Conservation (phyloP, 2,797 vertebrate genomes). For the Eleutherodactylus coqui region DNA sequence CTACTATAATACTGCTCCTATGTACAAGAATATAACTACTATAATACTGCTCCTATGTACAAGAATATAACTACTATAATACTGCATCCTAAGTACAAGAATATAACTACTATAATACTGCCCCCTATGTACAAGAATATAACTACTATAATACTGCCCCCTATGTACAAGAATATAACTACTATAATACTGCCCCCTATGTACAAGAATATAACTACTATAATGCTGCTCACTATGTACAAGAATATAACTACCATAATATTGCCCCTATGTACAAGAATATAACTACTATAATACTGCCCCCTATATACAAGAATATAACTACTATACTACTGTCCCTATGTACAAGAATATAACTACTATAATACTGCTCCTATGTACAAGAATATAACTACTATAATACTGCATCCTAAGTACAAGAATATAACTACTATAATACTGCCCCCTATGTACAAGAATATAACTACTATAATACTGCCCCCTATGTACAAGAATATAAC, state of each 20-base stretch:
- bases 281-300: neutral
- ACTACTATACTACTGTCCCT: neutral
- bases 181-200: neutral
- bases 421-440: slow-evolving; percentile 1
- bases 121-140: neutral
- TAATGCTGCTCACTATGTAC: neutral
- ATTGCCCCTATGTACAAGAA: neutral
- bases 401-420: neutral
- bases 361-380: neutral
- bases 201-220: slow-evolving; percentile 1
- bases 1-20: neutral
- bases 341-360: neutral
- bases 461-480: neutral
- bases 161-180: neutral
- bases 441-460: neutral
- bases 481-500: too few species aligned
- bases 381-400: slow-evolving; percentile 4
- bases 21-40: slow-evolving; percentile 5
- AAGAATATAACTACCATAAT: slow-evolving; percentile 1
- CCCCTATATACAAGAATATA: neutral
- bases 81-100: neutral
- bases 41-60: neutral
- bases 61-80: neutral
- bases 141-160: neutral
- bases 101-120: slow-evolving; percentile 8